Conservation (phyloP, 2,888 invertebrate genomes). For the Thumatha senex region DNA sequence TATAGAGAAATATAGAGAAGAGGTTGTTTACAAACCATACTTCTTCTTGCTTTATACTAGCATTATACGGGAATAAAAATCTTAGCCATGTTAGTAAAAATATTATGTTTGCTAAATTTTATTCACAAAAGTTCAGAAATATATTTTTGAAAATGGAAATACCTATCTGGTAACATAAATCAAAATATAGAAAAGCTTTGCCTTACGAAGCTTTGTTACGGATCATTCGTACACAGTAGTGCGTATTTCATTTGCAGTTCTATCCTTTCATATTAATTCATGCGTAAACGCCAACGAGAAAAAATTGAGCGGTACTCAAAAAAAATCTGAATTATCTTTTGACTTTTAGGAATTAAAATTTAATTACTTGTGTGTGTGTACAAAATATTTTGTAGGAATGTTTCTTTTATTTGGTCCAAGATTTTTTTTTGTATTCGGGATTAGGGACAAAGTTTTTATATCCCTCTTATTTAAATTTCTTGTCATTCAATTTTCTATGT, state of each 20-base stretch:
- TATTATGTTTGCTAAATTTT: no score
- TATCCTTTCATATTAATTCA: slow-evolving; percentile 55
- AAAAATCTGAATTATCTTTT: slow-evolving; percentile 13
- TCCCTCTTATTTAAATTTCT: no score
- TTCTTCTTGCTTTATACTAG: no score
- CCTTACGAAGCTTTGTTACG: slow-evolving; percentile 44
- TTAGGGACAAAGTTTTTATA: no score
- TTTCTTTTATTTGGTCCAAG: background rate
- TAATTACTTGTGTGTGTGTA: background rate
- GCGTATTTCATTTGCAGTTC: slow-evolving; percentile 53
- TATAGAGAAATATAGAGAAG: no score
- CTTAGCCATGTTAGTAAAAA: no score
- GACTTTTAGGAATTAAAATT: background rate
- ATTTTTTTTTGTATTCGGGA: no score
- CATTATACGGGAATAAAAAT: no score
- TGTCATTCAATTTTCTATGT: no score
- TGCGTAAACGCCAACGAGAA: slow-evolving; percentile 57
- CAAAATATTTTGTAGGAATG: background rate
- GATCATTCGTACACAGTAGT: slow-evolving; percentile 46
- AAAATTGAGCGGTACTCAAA: slow-evolving; percentile 40
- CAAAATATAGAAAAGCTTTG: slow-evolving; percentile 19
- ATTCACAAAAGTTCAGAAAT: no score
- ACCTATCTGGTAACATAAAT: slow-evolving; percentile 21
- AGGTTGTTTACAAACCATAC: no score
- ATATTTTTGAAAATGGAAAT: background rate